Percentiles rank a stretch among this genome's conserved stretches.
These are phyloP conservation scores for Diaphora mendica DNA, from an alignment of 2,888 invertebrate genomes.

Conservation along the genomic window DNA sequence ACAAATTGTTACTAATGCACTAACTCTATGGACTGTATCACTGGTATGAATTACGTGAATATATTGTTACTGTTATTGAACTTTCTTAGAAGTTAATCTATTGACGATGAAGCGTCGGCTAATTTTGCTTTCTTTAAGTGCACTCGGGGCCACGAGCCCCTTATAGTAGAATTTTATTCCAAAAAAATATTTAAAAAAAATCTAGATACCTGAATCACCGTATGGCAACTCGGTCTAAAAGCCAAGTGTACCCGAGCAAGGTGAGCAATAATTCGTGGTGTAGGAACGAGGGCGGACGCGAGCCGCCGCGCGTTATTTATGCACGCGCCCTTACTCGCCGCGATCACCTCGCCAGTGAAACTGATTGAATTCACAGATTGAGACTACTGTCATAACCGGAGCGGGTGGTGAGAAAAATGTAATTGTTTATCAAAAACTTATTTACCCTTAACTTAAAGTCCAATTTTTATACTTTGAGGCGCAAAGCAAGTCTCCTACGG, in stretches of 20 bases:
- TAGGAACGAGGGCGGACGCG: conserved; percentile 56
- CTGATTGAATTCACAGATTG: conserved; percentile 75
- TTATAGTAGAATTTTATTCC: neutral
- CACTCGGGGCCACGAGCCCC: too few species aligned
- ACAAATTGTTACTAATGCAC: too few species aligned
- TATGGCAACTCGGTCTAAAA: conserved; percentile 19
- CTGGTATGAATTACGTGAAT: too few species aligned
- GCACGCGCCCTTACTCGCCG: conserved; percentile 70
- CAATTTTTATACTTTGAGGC: too few species aligned
- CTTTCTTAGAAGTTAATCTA: too few species aligned
- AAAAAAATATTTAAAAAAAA: neutral
- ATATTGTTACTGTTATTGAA: too few species aligned
- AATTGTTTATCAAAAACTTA: neutral
- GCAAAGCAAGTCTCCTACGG: too few species aligned
- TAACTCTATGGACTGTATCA: too few species aligned
- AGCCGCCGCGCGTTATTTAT: conserved; percentile 73
- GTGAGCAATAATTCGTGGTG: conserved; percentile 50
- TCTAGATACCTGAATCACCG: neutral
- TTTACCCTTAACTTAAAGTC: too few species aligned
- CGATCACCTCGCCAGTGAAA: conserved; percentile 71
- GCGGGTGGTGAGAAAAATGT: conserved; percentile 31
- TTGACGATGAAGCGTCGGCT: too few species aligned
- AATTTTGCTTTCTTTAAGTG: too few species aligned
- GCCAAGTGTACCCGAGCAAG: conserved; percentile 42
- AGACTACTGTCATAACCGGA: conserved; percentile 44